phyloP scores from a whole-genome alignment of 2,113 vertebrate species.

The Eclectus roratus region DNA sequence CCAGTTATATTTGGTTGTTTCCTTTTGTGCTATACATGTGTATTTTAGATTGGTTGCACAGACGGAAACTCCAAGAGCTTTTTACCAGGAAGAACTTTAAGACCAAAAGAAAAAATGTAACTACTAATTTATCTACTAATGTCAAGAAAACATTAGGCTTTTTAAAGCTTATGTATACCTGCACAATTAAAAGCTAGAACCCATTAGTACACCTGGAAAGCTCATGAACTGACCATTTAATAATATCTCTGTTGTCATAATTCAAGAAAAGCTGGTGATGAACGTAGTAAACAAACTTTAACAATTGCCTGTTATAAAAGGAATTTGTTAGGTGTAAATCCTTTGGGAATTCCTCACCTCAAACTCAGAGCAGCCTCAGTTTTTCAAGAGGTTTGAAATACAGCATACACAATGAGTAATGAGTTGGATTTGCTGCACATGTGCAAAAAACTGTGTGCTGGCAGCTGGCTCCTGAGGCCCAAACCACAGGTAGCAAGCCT shows the following conservation, averaged over 20 bases:
- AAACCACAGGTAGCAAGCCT: neutral
- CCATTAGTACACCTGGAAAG: neutral
- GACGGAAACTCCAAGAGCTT: neutral
- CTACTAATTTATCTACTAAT: neutral
- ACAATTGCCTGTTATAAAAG: neutral
- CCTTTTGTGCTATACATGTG: neutral
- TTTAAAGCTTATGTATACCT: neutral
- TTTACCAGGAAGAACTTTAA: constrained; percentile 7
- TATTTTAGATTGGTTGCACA: neutral
- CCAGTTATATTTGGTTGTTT: neutral
- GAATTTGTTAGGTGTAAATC: neutral
- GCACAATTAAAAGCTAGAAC: neutral
- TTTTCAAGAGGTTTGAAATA: neutral
- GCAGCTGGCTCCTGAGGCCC: neutral
- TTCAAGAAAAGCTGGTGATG: neutral
- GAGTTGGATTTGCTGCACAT: neutral
- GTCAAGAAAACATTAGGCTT: neutral
- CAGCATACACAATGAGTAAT: neutral
- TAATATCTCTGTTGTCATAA: neutral
- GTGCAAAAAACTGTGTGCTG: rapidly evolving
- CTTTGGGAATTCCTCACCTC: neutral
- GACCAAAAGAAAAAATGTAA: neutral
- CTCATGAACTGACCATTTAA: neutral
- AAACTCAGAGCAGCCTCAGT: neutral
- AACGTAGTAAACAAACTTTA: neutral